Conservation (phyloP, 1,140 invertebrate species). For the Sipha flava region DNA sequence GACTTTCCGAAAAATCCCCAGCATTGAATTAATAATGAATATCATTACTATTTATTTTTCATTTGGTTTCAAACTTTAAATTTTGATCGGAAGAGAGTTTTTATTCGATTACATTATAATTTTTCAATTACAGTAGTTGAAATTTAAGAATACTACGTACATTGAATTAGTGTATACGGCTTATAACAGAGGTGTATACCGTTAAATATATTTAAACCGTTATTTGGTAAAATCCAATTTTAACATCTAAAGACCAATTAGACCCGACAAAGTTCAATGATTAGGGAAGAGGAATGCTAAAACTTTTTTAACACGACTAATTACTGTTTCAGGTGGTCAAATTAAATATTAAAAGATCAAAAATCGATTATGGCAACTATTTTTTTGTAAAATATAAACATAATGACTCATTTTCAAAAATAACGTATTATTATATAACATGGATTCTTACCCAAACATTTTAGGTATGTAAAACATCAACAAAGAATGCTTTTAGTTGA, state of each 20-base stretch:
- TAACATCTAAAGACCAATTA: conserved; percentile 16
- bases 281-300: neutral
- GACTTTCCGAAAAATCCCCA: no score
- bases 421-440: no score
- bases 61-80: no score
- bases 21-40: no score
- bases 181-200: neutral
- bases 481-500: no score
- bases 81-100: neutral
- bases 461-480: no score
- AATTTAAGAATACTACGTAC: neutral
- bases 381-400: neutral
- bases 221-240: conserved; percentile 6
- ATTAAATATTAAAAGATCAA: neutral
- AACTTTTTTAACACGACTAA: neutral
- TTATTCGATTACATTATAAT: neutral
- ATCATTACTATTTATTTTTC: no score
- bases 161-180: neutral
- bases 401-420: no score
- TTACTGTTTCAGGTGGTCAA: neutral
- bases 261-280: neutral
- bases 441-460: no score
- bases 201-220: conserved; percentile 14
- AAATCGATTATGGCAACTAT: neutral
- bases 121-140: neutral